Conservation (phyloP, 2,797 vertebrate species). For the Merluccius polli region DNA sequence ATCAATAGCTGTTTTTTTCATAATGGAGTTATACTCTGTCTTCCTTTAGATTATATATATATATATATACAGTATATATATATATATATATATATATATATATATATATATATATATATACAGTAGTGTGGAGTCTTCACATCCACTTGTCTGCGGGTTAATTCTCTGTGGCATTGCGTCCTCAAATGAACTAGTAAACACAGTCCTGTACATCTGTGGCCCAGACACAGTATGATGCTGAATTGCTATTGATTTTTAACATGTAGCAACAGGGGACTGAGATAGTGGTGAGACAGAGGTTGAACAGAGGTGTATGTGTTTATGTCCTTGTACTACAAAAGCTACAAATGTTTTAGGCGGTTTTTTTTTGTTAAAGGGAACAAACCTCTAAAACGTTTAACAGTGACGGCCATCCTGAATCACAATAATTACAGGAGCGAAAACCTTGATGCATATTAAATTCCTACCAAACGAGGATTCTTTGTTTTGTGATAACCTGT, state of each 20-base stretch:
- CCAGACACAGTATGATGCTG: conserved; percentile 46
- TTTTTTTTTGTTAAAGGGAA: background rate
- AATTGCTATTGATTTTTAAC: conserved; percentile 59
- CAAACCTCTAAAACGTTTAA: background rate
- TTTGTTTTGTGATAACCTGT: background rate
- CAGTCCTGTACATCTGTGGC: conserved; percentile 48
- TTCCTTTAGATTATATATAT: conserved; percentile 5
- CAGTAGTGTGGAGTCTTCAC: conserved; percentile 26
- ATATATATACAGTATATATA: background rate
- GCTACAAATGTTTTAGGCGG: conserved; percentile 16
- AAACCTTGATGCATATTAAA: background rate
- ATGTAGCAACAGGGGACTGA: conserved; percentile 46
- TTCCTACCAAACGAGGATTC: background rate
- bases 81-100: background rate
- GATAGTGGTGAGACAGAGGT: conserved; percentile 37
- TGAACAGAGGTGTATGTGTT: conserved; percentile 38
- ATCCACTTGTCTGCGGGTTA: conserved; percentile 28
- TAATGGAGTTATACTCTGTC: background rate
- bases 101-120: conserved; percentile 11
- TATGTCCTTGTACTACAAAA: conserved; percentile 45
- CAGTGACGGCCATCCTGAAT: background rate
- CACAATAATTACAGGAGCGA: background rate
- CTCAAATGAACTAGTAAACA: conserved; percentile 57
- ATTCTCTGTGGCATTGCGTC: conserved; percentile 43
- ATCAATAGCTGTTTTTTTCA: background rate